Base-by-base conservation (phyloP, 2,113 vertebrate species). In the Neomonachus schauinslandi region DNA sequence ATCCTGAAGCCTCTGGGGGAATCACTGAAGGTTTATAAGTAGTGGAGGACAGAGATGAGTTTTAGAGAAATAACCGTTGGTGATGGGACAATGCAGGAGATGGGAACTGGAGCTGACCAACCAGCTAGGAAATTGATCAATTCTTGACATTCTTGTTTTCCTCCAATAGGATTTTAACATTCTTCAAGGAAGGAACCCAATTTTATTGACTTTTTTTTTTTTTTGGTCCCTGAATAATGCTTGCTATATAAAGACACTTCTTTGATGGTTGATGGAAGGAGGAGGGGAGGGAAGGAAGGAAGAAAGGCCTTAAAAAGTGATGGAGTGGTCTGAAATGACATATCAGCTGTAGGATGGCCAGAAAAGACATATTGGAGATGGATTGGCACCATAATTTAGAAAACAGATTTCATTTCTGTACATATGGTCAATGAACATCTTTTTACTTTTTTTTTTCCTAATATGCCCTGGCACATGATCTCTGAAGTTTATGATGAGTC, bases 401-500 rank as follows among this genome's bases (percentile, higher is more conserved):
- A 63, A 89, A 39, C 8, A 59, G n/a, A 74, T 93, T 97, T 96
- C 72, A 83, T 81, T 93, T 95, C 39, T 95, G n/a, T 57, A 24
- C 61, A 81, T 89, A 67, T 51, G 39, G 51, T 16, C 93, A 93
- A 36, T 86, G 69, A 79, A 65, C 72, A 82, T 77, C 19, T 22
- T 77, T 90, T 90, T 94, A 26, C 11, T 82, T 63, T 76, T 80
- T 46, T 46, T 95, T 93, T 93, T 93, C 10, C 59, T 94, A 81
- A 91, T 82, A 77, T 85, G 0, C 39, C 55, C 49, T 86, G 79
- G 19, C 5, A 80, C 18, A 22, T 76, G 46, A 36, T 92, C 39
- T 53, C 26, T 72, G 67, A 83, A 14, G 26, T 67, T 82, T 88
- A 90, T 51, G 53, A 36, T 77, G 33, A 59, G 14, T 61, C 84